A percentile compares a stretch with the other conserved stretches of the same genome.
Evolutionary conservation across 2,113 vertebrate species (phyloP).

Genomic region (Chloropsis hardwickii): DNA sequence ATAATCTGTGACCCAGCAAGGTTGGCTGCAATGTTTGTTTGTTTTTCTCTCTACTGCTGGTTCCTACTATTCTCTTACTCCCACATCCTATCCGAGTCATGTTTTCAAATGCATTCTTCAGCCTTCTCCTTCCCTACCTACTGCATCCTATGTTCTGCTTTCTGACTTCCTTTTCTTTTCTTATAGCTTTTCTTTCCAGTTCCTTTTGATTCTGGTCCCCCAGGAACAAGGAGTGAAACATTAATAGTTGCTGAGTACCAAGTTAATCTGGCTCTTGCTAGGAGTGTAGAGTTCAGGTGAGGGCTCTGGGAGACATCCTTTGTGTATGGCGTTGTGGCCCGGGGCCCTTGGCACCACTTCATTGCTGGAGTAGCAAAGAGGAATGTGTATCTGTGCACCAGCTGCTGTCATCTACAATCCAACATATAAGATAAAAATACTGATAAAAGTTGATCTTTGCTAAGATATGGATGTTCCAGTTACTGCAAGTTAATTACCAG

Average conservation of each 20-base stretch:
- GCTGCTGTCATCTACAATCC: neutral
- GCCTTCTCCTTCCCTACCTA: slow-evolving; percentile 42
- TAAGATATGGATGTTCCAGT: neutral
- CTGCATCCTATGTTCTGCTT: slow-evolving; percentile 47
- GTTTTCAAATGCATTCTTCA: slow-evolving; percentile 46
- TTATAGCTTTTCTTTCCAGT: slow-evolving; percentile 21
- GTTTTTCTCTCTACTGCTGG: slow-evolving; percentile 21
- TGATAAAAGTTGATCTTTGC: neutral
- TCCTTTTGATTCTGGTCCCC: neutral
- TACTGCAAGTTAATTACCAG: neutral
- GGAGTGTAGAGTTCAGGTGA: neutral
- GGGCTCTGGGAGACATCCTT: neutral
- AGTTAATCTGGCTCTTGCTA: neutral
- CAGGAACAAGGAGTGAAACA: neutral
- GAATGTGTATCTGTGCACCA: neutral
- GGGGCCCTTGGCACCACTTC: neutral
- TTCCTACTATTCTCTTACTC: slow-evolving; percentile 56
- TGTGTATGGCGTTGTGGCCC: neutral
- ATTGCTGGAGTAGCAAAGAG: neutral
- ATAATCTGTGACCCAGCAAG: slow-evolving; percentile 29
- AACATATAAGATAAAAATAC: neutral
- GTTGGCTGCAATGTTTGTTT: slow-evolving; percentile 33
- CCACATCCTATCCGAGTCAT: neutral
- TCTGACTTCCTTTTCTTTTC: slow-evolving; percentile 45
- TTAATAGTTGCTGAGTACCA: neutral